Conservation (phyloP, 2,113 vertebrate genomes). For the Crotalus helleri region DNA sequence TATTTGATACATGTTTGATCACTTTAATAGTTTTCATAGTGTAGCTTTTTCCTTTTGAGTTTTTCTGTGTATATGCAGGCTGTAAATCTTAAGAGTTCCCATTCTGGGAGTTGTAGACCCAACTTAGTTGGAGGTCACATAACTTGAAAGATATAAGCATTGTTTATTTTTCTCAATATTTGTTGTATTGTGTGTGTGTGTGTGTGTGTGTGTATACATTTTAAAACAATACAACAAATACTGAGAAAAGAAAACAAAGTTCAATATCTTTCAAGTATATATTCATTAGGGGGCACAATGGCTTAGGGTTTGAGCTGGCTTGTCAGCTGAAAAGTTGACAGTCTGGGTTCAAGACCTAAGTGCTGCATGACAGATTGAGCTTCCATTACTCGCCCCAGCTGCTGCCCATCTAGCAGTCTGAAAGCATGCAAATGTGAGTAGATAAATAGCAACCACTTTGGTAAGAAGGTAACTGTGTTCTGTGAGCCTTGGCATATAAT, state of each 20-base stretch:
- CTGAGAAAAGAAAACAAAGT: neutral
- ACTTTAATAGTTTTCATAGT: neutral
- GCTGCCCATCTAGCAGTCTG: neutral
- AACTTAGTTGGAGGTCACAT: neutral
- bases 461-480: neutral
- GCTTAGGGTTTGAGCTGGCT: neutral
- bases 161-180: neutral
- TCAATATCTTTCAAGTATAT: neutral
- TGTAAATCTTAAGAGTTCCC: neutral
- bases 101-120: neutral
- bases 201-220: neutral
- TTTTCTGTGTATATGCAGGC: neutral
- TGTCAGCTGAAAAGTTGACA: neutral
- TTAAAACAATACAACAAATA: neutral
- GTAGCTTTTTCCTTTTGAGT: neutral
- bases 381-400: neutral
- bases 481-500: neutral
- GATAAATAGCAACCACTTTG: neutral
- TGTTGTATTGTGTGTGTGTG: neutral
- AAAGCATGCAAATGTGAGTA: neutral
- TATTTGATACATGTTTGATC: neutral
- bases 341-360: neutral
- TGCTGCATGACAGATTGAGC: accelerated
- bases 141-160: neutral
- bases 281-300: neutral